Evolutionary conservation across 2,888 invertebrate species (phyloP), one percentile per base, ranked within the genome.

Genomic region (Eudemis profundana): DNA sequence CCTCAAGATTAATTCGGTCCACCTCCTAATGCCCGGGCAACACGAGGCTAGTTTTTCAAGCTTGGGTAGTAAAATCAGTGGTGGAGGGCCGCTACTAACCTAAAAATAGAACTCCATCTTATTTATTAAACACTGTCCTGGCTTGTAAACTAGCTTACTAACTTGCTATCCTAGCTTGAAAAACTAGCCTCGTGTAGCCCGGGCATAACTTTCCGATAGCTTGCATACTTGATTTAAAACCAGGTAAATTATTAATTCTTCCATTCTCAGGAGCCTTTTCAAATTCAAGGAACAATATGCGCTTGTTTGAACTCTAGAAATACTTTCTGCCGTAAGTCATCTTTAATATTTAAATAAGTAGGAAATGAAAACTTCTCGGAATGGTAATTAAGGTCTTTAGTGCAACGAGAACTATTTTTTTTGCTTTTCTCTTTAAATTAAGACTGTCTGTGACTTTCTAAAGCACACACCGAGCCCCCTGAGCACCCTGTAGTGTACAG

Each of bases 271-370:
- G 42, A 42, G 14, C 42, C 44, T 44, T 61, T 61, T 23, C 14
- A 23, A 44, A 61, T 61, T 51, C 51, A 51, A 44, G 15, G 10
- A 61, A 42, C 50, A 38, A 51, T 50, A 50, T n/a, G n/a, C 51
- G 36, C 44, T 51, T 44, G 44, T 61, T 61, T 46, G 33, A 44
- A 44, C 33, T 44, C 23, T 51, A 44, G 36, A 56, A 51, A 61
- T 42, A 51, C 51, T 33, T 33, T n/a, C 42, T 14, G 4, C 15
- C 1, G 29, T 33, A 8, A 40, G 17, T 27, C 15, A 17, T 21
- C 14, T 38, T 51, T 51, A 60, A 50, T 60, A 61, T 61, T 59
- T 14, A 61, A 50, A 50, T 21, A 50, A n/a, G 50, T 17, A 50
- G 40, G 29, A 50, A 40, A 50, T 50, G 29, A 61, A 54, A 27